A percentile compares a stretch with the other conserved stretches of the same genome.
Evolutionary conservation across 2,113 vertebrate species (phyloP).

Genomic region (Tinamus guttatus): DNA sequence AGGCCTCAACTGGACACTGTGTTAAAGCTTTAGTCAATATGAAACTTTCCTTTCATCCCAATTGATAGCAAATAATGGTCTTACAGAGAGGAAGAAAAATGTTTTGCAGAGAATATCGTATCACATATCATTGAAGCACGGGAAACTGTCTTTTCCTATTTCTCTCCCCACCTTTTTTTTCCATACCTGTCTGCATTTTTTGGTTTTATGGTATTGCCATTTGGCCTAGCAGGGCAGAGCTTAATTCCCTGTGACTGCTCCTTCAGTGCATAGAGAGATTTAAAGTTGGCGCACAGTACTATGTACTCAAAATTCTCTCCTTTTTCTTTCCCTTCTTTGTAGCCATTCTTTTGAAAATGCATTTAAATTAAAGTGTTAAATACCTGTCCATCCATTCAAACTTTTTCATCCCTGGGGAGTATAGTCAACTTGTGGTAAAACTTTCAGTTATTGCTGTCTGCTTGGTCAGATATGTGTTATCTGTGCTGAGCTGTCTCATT

Average conservation of each 20-base stretch:
- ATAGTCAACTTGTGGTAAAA: background rate
- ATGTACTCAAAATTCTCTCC: background rate
- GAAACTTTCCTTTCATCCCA: background rate
- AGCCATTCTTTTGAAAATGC: background rate
- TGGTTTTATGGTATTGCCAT: background rate
- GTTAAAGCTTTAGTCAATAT: background rate
- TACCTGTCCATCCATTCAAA: background rate
- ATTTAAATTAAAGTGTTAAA: background rate
- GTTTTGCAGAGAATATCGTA: background rate
- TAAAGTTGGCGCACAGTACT: background rate
- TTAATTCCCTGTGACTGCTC: background rate
- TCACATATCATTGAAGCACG: background rate
- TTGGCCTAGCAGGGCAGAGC: background rate
- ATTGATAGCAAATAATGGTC: background rate
- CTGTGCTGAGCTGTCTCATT: background rate
- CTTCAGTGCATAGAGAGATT: background rate
- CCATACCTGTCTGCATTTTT: background rate
- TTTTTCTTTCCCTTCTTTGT: background rate
- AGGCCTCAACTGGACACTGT: background rate
- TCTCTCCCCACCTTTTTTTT: accelerated
- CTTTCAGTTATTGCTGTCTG: background rate
- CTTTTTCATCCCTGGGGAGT: background rate
- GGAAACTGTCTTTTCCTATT: background rate
- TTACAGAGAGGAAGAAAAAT: background rate
- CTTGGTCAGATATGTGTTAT: background rate